Evolutionary conservation across 2,113 vertebrate species (phyloP).

Genomic region (Calyptommatus sinebrachiatus): DNA sequence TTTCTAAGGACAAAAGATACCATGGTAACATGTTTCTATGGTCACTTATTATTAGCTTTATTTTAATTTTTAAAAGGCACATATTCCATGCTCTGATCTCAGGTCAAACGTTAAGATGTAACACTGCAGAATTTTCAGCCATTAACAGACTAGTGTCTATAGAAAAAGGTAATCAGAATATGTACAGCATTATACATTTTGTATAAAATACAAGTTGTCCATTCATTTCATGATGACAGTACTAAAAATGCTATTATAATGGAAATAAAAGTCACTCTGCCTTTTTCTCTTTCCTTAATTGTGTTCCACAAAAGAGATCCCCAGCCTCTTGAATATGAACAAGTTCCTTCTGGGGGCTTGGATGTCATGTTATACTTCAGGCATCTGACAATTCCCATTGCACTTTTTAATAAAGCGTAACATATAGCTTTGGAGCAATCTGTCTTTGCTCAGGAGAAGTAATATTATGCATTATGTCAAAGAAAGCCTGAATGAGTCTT

Average conservation of each 20-base stretch:
- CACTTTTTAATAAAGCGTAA: conserved; percentile 48
- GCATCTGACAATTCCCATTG: conserved; percentile 27
- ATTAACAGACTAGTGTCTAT: background rate
- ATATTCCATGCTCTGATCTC: too few species aligned
- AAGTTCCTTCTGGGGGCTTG: background rate
- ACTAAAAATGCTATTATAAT: background rate
- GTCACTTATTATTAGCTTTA: too few species aligned
- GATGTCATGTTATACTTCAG: conserved; percentile 26
- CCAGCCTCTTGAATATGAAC: background rate
- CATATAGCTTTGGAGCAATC: conserved; percentile 36
- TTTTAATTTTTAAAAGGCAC: too few species aligned
- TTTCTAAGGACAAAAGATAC: too few species aligned
- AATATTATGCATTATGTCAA: conserved; percentile 17
- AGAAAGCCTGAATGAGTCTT: conserved; percentile 27
- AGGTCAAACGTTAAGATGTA: too few species aligned
- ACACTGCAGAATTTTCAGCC: background rate
- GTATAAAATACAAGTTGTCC: background rate
- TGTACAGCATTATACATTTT: background rate
- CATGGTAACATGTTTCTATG: background rate
- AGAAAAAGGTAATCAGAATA: background rate
- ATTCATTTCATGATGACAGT: rapidly evolving
- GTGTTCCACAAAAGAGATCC: conserved; percentile 17
- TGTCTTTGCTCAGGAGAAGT: conserved; percentile 44
- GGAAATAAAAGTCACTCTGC: background rate
- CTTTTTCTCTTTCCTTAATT: background rate